Percentiles rank a stretch among this genome's conserved stretches.
Conservation (phyloP, 1,140 invertebrate genomes). For the Procambarus clarkii region DNA sequence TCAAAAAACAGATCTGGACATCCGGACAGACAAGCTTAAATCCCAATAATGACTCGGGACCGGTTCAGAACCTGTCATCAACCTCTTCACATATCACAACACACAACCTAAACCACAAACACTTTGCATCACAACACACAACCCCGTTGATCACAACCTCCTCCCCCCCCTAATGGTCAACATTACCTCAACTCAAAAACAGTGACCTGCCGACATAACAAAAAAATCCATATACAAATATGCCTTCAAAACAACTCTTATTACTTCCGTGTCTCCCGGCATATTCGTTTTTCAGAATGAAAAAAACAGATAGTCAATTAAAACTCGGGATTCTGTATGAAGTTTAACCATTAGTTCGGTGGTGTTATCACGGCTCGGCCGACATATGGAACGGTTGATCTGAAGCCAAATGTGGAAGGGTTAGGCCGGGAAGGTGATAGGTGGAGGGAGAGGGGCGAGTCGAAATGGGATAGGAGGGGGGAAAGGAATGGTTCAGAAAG, state of each 20-base stretch:
- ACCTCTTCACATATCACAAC: too few relatives aligned
- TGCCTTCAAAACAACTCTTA: neutral
- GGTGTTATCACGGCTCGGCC: neutral
- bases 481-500: too few relatives aligned
- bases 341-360: neutral
- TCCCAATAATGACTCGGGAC: too few relatives aligned
- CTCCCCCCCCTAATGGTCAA: neutral
- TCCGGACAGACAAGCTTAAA: too few relatives aligned
- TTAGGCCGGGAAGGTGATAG: neutral
- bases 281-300: neutral
- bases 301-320: conserved; percentile 10
- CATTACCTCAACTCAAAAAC: neutral
- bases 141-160: too few relatives aligned
- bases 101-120: too few relatives aligned
- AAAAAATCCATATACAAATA: neutral
- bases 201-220: neutral
- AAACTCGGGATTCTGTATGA: neutral
- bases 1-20: too few relatives aligned
- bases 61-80: too few relatives aligned
- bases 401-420: neutral
- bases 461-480: too few relatives aligned
- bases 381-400: neutral
- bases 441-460: neutral
- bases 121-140: too few relatives aligned
- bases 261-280: conserved; percentile 1